Evolutionary conservation across 2,888 invertebrate genomes (phyloP), one percentile per base, ranked within the genome.

Genomic region (Perizoma flavofasciatum): DNA sequence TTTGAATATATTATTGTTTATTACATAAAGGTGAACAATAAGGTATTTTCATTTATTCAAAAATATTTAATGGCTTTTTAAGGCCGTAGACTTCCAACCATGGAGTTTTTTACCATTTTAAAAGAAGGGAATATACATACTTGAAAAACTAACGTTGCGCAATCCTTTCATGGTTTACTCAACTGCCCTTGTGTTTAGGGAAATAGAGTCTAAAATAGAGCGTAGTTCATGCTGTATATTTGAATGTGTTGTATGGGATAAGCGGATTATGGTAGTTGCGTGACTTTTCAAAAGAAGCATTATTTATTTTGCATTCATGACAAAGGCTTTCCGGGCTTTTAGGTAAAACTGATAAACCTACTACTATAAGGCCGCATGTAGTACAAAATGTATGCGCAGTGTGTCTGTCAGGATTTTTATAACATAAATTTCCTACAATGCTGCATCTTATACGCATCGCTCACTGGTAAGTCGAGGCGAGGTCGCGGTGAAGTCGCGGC

Each of bases 281-380:
- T 53, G 52, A 39, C 45, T 45, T 46, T 35, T n/a, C 22, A 39
- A 53, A 48, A 48, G 35, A 44, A 50, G 41, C 10, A 34, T 43
- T 50, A 10, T 43, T 43, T 50, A 43, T 50, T 50, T 50, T 11
- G 10, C 33, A 5, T 41, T 50, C 48, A 11, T 48, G 48, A 48
- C 48, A 48, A 48, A 48, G 37, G 48, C 6, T 7, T 37, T n/a
- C 7, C 22, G 11, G 49, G 6, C 9, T 49, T 49, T 49, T 40
- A 9, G 34, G 34, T 44, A 6, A 35, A 41, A 10, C n/a, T 44
- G 44, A 22, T 44, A 44, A 43, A 43, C 35, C 51, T 22, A 22
- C 22, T 22, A 22, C 22, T 22, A 22, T 22, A 22, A 22, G 22
- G 22, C 22, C 22, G 22, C 3, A 22, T 22, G 22, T 22, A 22